These are phyloP conservation scores for Aphidius colemani DNA, from an alignment of 2,888 invertebrate species.

Conservation along the genomic window DNA sequence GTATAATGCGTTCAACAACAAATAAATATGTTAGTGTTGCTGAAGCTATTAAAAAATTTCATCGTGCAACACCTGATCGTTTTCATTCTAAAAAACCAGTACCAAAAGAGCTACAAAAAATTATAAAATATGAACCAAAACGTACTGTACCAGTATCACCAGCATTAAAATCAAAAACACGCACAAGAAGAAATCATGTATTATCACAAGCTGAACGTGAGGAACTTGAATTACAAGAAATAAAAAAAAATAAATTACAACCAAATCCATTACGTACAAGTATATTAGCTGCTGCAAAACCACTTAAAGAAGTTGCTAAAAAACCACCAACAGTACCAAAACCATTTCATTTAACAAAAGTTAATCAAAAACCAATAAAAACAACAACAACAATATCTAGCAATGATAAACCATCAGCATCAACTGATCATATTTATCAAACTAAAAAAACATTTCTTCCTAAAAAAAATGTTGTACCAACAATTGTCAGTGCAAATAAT, in stretches of 20 bases:
- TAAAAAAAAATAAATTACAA: constrained; percentile 70
- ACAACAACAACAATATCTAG: not conserved
- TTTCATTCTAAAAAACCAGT: constrained; percentile 57
- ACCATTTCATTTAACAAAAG: constrained; percentile 70
- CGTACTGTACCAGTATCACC: constrained; percentile 50
- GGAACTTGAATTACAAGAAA: constrained; percentile 67
- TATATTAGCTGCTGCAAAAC: constrained; percentile 63
- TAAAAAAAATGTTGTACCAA: constrained; percentile 32
- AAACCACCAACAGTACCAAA: constrained; percentile 67
- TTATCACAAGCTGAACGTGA: constrained; percentile 68
- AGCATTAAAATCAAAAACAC: constrained; percentile 49
- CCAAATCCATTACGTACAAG: constrained; percentile 69
- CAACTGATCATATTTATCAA: constrained; percentile 16
- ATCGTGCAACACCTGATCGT: constrained; percentile 63
- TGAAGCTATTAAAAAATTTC: constrained; percentile 63
- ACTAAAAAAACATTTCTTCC: constrained; percentile 6
- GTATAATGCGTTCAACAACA: constrained; percentile 29
- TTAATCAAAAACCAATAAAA: constrained; percentile 44
- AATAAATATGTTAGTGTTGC: constrained; percentile 62
- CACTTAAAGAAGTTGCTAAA: constrained; percentile 56
- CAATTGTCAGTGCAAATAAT: constrained; percentile 40
- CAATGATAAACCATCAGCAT: not conserved
- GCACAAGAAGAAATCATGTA: constrained; percentile 64
- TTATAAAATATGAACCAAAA: constrained; percentile 38
- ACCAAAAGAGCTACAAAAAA: constrained; percentile 44